Base-by-base conservation (phyloP, 2,797 vertebrate genomes). In the Protosalanx chinensis region DNA sequence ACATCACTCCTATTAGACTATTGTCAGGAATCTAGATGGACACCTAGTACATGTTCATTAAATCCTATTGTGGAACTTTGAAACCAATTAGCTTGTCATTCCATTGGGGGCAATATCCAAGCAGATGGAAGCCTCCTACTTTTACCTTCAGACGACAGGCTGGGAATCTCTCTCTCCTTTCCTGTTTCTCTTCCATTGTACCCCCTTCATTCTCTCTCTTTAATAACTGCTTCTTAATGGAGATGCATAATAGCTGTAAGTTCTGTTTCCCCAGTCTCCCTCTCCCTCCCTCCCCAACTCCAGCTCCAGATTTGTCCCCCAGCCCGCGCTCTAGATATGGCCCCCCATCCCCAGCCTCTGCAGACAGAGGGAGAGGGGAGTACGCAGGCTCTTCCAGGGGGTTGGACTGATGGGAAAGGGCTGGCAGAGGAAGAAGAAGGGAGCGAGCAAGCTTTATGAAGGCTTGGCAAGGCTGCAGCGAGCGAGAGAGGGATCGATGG, bases 321-420 rank as follows among this genome's bases (percentile, higher is more conserved):
- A 72, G 69, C 49, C 67, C 2, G 8, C 7, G 41, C 41, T 46
- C 41, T 12, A 61, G 64, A 77, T 67, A 77, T 64, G 73, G 70
- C 74, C 78, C 77, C 77, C 68, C 76, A 72, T 63, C 56, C 56
- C 56, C n/a, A 56, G 61, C 77, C 70, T 35, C 29, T 8, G 5
- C 27, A 30, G 30, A 32, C 29, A 64, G 62, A 64, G 65, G 64
- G 68, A 81, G 75, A 81, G 82, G 79, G 83, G 83, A 75, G 84
- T 83, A 81, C 82, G 78, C 72, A 57, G 76, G 70, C 76, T 83
- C 77, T 88, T 91, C 80, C 78, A 89, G 85, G 83, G 84, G 91
- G 89, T 84, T 85, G 89, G 88, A 90, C 88, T 90, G 89, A 91
- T 88, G 88, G 89, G 89, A 91, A 90, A 83, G 84, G 79, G 82